Conservation (phyloP, 2,797 vertebrate genomes). For the Octomys mimax region DNA sequence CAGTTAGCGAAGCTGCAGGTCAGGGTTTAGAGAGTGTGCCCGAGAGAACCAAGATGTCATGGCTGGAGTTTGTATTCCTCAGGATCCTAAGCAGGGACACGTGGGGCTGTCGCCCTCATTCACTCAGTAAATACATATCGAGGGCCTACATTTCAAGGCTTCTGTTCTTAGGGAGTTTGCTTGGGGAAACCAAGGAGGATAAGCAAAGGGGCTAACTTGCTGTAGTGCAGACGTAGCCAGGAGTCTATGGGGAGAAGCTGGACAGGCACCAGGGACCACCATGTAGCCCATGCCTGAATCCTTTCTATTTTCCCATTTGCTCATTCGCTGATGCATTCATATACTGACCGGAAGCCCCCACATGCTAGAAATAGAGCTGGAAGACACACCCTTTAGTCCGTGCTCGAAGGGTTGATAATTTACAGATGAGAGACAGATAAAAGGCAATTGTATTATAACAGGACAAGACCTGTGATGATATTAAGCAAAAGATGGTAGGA, state of each 20-base stretch:
- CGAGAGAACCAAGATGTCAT: not conserved
- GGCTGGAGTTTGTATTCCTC: not conserved
- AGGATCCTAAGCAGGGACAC: not conserved
- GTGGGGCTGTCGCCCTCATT: not conserved
- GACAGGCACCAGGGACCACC: not conserved
- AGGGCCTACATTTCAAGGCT: not conserved
- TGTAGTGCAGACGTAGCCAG: not conserved
- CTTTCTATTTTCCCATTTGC: slow-evolving; percentile 27
- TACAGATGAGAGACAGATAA: slow-evolving; percentile 7
- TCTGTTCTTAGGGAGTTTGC: not conserved
- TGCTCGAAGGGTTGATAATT: slow-evolving; percentile 17
- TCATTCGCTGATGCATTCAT: not conserved
- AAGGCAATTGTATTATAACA: slow-evolving; percentile 33
- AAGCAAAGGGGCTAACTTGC: not conserved
- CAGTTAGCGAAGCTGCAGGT: not conserved
- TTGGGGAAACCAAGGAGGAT: not conserved
- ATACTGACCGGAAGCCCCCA: not conserved
- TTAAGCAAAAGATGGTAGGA: slow-evolving; percentile 24
- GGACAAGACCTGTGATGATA: slow-evolving; percentile 17
- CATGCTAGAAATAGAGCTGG: not conserved
- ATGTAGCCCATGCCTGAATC: not conserved
- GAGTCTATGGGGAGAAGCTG: not conserved
- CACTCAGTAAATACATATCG: not conserved
- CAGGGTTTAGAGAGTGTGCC: not conserved
- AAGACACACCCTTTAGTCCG: not conserved